phyloP scores from a whole-genome alignment of 2,797 vertebrate species.

The Champsocephalus gunnari region DNA sequence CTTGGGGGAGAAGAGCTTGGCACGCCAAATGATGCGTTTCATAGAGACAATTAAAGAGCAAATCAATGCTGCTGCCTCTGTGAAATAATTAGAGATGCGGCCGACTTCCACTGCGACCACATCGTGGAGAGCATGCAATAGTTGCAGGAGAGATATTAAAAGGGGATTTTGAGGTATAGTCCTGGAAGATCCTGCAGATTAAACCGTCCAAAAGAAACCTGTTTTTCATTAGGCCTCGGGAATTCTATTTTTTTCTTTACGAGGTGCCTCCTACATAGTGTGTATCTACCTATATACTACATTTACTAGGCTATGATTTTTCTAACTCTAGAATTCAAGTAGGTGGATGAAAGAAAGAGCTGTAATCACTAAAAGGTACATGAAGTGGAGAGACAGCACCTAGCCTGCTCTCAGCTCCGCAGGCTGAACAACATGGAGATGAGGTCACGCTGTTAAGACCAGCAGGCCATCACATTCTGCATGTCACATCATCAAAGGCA shows the following conservation, averaged over 20 bases:
- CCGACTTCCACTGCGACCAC: slow-evolving; percentile 62
- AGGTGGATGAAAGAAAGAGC: slow-evolving; percentile 43
- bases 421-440: slow-evolving; percentile 60
- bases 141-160: slow-evolving; percentile 10
- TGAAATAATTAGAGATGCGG: slow-evolving; percentile 73
- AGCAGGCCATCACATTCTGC: slow-evolving; percentile 71
- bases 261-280: neutral
- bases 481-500: slow-evolving; percentile 70
- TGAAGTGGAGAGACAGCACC: slow-evolving; percentile 48
- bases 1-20: slow-evolving; percentile 57
- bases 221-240: slow-evolving; percentile 62
- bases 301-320: neutral
- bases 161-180: slow-evolving; percentile 42
- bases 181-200: slow-evolving; percentile 47
- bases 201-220: slow-evolving; percentile 48
- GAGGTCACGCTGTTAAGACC: slow-evolving; percentile 77
- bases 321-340: slow-evolving; percentile 33
- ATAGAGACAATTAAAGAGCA: slow-evolving; percentile 81
- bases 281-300: neutral
- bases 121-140: slow-evolving; percentile 50
- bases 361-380: slow-evolving; percentile 53
- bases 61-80: slow-evolving; percentile 73
- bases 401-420: slow-evolving; percentile 37
- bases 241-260: slow-evolving; percentile 38
- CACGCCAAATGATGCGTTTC: slow-evolving; percentile 72